Evolutionary conservation across 2,113 vertebrate genomes (phyloP).

Genomic region (Tragelaphus scriptus): DNA sequence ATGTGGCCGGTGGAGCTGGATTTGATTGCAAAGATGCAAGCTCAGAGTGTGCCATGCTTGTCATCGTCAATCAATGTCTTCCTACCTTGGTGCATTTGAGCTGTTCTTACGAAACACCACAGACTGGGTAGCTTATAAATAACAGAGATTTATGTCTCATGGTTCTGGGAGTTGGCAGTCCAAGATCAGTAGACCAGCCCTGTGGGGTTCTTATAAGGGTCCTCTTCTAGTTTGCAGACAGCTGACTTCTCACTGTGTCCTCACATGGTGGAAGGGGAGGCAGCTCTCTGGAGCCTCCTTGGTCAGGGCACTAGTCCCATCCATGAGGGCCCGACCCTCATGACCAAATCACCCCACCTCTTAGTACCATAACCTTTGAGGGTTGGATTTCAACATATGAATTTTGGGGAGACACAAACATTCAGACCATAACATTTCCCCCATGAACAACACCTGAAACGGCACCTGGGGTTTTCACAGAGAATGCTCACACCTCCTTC

Average conservation of each 20-base stretch:
- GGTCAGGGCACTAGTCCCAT: neutral
- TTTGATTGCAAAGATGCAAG: neutral
- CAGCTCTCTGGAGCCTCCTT: neutral
- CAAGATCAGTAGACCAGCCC: neutral
- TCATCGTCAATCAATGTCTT: neutral
- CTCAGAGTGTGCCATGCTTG: neutral
- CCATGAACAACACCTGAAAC: neutral
- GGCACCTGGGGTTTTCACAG: neutral
- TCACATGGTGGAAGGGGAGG: neutral
- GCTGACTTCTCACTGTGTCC: accelerated
- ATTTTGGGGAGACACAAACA: neutral
- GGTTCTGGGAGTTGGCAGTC: neutral
- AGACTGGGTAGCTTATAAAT: neutral
- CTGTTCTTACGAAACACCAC: neutral
- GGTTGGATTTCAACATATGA: neutral
- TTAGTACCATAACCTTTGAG: neutral
- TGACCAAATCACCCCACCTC: neutral
- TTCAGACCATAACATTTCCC: neutral
- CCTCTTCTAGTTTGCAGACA: neutral
- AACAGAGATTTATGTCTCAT: neutral
- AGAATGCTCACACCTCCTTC: neutral
- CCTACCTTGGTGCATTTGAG: neutral
- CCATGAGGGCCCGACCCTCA: neutral
- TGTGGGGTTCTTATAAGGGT: neutral
- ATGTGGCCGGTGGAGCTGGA: too few species aligned